These are phyloP conservation scores for Tupaia chinensis DNA, from an alignment of 2,113 vertebrate species.

Conservation along the genomic window DNA sequence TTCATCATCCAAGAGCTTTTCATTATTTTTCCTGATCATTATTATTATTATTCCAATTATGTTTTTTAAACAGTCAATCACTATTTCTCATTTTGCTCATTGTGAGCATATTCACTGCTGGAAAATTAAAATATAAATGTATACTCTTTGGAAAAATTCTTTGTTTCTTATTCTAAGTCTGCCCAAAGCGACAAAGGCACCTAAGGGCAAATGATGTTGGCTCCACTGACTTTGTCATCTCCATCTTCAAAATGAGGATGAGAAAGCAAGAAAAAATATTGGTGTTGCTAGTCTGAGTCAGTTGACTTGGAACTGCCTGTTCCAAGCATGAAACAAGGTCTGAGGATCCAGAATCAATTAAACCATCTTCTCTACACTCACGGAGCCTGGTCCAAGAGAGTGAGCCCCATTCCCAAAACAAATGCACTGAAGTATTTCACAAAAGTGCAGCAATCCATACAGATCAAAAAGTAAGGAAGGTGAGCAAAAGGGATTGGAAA, in stretches of 20 bases:
- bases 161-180: neutral
- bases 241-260: neutral
- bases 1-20: too few species aligned
- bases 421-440: accelerated
- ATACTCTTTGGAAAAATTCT: neutral
- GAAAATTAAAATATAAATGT: neutral
- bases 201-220: neutral
- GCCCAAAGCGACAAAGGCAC: neutral
- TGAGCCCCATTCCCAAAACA: too few species aligned
- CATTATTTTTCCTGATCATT: too few species aligned
- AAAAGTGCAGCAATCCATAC: neutral
- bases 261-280: neutral
- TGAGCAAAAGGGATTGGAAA: neutral
- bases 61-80: too few species aligned
- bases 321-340: neutral
- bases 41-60: too few species aligned
- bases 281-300: neutral
- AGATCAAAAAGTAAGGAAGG: neutral
- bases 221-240: neutral
- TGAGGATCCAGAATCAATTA: neutral
- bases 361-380: neutral
- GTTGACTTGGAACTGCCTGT: neutral
- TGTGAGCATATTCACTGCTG: neutral
- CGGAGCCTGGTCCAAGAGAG: neutral
- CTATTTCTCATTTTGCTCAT: too few species aligned